phyloP scores from a whole-genome alignment of 2,113 vertebrate genomes.

The Protobothrops flavoviridis region DNA sequence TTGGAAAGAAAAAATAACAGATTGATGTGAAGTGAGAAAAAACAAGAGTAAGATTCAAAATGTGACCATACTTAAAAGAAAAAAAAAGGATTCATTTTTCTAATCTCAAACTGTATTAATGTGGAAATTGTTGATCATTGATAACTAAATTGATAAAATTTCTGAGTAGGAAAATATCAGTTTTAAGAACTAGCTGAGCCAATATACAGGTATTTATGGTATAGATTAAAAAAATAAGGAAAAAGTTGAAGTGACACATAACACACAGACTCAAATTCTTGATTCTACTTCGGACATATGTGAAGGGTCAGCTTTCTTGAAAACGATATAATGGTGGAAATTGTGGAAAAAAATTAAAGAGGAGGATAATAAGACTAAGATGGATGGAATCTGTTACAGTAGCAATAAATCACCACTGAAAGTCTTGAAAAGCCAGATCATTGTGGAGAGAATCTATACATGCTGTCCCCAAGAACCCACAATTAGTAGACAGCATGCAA shows the following conservation, averaged over 20 bases:
- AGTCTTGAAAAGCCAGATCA: neutral
- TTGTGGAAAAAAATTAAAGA: neutral
- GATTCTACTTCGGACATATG: neutral
- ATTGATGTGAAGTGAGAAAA: neutral
- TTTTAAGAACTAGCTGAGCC: neutral
- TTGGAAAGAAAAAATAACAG: neutral
- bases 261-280: neutral
- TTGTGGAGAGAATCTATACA: neutral
- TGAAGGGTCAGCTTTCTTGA: neutral
- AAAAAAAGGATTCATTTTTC: neutral
- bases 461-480: neutral
- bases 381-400: neutral
- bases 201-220: neutral
- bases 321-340: neutral
- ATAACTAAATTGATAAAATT: neutral
- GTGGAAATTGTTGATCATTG: neutral
- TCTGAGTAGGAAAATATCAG: neutral
- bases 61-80: neutral
- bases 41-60: neutral
- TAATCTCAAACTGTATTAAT: neutral
- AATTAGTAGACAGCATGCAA: neutral
- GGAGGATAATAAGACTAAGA: neutral
- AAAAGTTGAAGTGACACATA: neutral
- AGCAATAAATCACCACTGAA: neutral
- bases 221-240: neutral